Evolutionary conservation across 2,113 vertebrate species (phyloP).

Genomic region (Perca schrenkii): DNA sequence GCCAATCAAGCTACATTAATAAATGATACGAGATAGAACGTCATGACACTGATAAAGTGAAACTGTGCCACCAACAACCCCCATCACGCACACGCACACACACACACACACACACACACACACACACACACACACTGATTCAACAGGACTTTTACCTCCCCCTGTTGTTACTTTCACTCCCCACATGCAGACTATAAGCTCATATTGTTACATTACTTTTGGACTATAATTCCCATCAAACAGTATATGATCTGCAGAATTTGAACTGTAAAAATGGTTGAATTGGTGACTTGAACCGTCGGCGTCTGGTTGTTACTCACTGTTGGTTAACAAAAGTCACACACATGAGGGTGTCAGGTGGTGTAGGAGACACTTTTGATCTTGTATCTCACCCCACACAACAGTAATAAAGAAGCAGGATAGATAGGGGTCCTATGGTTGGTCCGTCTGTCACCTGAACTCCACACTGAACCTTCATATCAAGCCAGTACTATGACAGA

Average conservation of each 20-base stretch:
- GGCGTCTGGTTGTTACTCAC: background rate
- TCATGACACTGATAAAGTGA: background rate
- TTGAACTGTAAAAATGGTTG: background rate
- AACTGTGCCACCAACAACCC: background rate
- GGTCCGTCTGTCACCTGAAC: background rate
- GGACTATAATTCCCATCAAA: background rate
- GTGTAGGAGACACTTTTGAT: background rate
- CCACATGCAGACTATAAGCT: background rate
- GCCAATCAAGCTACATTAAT: background rate
- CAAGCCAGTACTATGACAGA: background rate
- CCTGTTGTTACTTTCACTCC: constrained; percentile 56
- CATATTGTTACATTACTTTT: background rate
- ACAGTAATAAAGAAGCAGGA: background rate
- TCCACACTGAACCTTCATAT: background rate
- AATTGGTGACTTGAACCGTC: background rate
- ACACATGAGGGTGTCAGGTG: background rate
- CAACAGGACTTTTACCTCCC: constrained; percentile 57
- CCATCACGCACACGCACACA: too few relatives aligned
- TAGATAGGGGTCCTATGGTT: background rate
- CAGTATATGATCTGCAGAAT: background rate
- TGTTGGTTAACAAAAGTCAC: background rate
- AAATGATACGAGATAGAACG: background rate
- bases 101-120: too few relatives aligned
- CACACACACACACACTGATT: too few relatives aligned
- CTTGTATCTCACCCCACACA: background rate